Conservation (phyloP, 1,140 invertebrate species). For the Drosophila sp. region DNA sequence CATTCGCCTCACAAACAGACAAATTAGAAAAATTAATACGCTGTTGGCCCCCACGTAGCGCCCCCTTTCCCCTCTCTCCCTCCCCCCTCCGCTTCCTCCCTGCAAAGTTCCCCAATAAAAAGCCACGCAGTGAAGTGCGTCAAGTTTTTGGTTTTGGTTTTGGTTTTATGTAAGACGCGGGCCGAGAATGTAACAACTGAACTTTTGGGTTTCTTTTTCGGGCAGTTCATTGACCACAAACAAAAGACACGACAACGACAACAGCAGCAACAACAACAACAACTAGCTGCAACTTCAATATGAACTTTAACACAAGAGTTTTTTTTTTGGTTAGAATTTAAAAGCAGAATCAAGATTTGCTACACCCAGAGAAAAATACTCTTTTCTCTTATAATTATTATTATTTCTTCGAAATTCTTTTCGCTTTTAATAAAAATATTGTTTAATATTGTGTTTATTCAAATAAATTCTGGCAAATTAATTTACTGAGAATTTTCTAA, state of each 20-base stretch:
- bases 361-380: too few relatives aligned
- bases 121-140: constrained; percentile 66
- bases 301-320: constrained; percentile 76
- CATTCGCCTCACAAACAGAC: constrained; percentile 74
- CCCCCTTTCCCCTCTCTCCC: constrained; percentile 1
- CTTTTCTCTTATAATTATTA: too few relatives aligned
- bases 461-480: too few relatives aligned
- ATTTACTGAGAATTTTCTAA: too few relatives aligned
- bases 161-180: constrained; percentile 69
- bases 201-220: constrained; percentile 79
- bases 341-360: constrained; percentile 16
- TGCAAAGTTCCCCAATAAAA: constrained; percentile 15
- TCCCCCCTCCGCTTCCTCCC: neutral
- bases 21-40: constrained; percentile 83
- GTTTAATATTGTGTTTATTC: too few relatives aligned
- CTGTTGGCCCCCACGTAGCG: constrained; percentile 49
- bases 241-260: constrained; percentile 50
- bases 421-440: too few relatives aligned
- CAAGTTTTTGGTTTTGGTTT: constrained; percentile 59
- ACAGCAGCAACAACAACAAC: constrained; percentile 12
- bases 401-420: too few relatives aligned
- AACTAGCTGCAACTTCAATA: constrained; percentile 43
- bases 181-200: constrained; percentile 77
- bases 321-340: constrained; percentile 49
- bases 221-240: constrained; percentile 79